phyloP scores from a whole-genome alignment of 2,888 invertebrate species.

The Schizotus pectinicornis region DNA sequence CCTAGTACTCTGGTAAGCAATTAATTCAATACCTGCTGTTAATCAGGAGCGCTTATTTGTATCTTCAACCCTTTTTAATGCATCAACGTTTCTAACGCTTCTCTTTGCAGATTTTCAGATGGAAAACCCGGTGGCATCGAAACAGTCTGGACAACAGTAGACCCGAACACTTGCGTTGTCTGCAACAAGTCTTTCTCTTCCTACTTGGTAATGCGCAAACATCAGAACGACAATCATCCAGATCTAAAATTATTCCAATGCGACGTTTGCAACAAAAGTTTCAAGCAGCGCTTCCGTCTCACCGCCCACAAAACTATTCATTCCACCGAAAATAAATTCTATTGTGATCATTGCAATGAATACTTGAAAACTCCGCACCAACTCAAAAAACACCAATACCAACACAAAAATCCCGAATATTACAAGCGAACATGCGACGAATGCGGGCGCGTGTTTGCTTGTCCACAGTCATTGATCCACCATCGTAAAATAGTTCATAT shows the following conservation, averaged over 20 bases:
- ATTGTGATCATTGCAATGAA: constrained; percentile 60
- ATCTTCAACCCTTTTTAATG: too few relatives aligned
- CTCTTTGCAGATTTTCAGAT: too few relatives aligned
- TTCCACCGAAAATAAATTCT: constrained; percentile 57
- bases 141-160: too few relatives aligned
- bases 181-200: too few relatives aligned
- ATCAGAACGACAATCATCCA: not conserved
- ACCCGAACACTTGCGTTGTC: too few relatives aligned
- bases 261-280: constrained; percentile 36
- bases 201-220: too few relatives aligned
- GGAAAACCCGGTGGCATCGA: too few relatives aligned
- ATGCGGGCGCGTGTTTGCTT: not conserved
- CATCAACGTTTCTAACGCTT: too few relatives aligned
- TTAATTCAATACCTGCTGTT: too few relatives aligned
- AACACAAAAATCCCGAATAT: constrained; percentile 39
- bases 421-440: constrained; percentile 1
- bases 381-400: constrained; percentile 38
- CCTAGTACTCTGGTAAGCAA: too few relatives aligned
- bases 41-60: too few relatives aligned
- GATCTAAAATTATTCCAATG: constrained; percentile 18
- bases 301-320: constrained; percentile 47
- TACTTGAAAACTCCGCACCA: constrained; percentile 50
- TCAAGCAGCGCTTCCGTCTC: constrained; percentile 37
- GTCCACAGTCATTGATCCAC: constrained; percentile 2
- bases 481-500: constrained; percentile 38